These are phyloP conservation scores for Mactromeris polynyma DNA, from an alignment of 2,888 invertebrate species.

Conservation along the genomic window DNA sequence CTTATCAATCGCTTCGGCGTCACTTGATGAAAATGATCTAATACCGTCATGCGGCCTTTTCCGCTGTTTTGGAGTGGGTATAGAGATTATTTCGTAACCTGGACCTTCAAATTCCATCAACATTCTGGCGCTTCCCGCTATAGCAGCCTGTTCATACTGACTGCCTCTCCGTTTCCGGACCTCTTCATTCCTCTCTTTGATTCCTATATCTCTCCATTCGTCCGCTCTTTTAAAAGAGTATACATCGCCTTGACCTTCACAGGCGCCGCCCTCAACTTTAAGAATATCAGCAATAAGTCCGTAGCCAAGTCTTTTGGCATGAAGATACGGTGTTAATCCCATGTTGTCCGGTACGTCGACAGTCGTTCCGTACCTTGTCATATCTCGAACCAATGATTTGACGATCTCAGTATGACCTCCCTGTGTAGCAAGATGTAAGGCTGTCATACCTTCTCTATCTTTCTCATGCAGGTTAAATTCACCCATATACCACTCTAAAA, in stretches of 20 bases:
- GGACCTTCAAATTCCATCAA: conserved; percentile 68
- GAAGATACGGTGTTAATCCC: conserved; percentile 83
- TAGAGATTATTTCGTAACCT: conserved; percentile 60
- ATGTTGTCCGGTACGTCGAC: conserved; percentile 83
- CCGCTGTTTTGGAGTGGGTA: conserved; percentile 46
- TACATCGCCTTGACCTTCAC: conserved; percentile 74
- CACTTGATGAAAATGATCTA: conserved; percentile 19
- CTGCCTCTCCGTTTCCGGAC: conserved; percentile 51
- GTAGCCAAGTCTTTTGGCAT: conserved; percentile 81
- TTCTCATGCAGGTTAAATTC: conserved; percentile 81
- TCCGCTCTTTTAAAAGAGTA: conserved; percentile 76
- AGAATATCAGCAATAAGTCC: conserved; percentile 78
- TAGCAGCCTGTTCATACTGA: conserved; percentile 73
- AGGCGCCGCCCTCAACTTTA: conserved; percentile 74
- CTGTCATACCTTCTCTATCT: conserved; percentile 81
- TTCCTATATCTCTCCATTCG: conserved; percentile 81
- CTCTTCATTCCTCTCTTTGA: conserved; percentile 74
- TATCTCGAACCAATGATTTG: conserved; percentile 72
- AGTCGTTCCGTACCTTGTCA: conserved; percentile 78
- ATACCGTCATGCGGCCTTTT: conserved; percentile 19
- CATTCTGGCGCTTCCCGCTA: conserved; percentile 70
- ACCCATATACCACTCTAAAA: conserved; percentile 78
- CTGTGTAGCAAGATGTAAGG: conserved; percentile 82
- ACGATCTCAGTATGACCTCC: conserved; percentile 76
- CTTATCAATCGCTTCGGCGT: neutral